A percentile compares a stretch with the other conserved stretches of the same genome.
These are phyloP conservation scores for Odobenus rosmarus DNA, from an alignment of 2,113 vertebrate species.

Conservation along the genomic window DNA sequence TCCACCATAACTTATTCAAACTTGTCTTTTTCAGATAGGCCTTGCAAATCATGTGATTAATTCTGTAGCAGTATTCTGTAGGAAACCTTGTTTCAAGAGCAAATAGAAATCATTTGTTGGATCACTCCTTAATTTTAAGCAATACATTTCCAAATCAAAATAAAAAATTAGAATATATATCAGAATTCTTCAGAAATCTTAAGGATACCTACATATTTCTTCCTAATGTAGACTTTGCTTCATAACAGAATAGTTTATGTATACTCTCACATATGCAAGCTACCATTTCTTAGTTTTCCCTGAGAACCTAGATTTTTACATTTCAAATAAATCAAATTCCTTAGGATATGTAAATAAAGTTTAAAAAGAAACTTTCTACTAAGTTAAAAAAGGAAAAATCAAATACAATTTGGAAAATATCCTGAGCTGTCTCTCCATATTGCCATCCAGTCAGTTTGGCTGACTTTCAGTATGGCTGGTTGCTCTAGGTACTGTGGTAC, in stretches of 20 bases:
- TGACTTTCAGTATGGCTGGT: slow-evolving; percentile 73
- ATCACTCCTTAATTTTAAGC: background rate
- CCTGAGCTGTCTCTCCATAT: slow-evolving; percentile 50
- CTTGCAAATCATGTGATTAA: background rate
- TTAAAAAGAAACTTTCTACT: background rate
- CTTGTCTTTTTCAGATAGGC: background rate
- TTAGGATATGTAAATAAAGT: slow-evolving; percentile 17
- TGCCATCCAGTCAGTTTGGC: background rate
- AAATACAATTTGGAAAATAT: slow-evolving; percentile 27
- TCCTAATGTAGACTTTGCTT: background rate
- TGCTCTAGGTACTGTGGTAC: slow-evolving; percentile 77
- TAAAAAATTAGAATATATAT: slow-evolving; percentile 9
- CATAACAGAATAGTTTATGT: background rate
- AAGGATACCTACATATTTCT: background rate
- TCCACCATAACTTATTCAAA: background rate
- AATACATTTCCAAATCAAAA: slow-evolving; percentile 20
- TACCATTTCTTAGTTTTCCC: background rate
- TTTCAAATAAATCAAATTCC: background rate
- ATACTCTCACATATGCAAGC: background rate
- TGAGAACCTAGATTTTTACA: background rate
- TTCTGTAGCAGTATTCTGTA: background rate
- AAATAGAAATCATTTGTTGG: background rate
- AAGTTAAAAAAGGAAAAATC: background rate
- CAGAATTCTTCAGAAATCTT: background rate
- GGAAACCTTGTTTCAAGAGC: slow-evolving; percentile 4